A percentile compares a stretch with the other conserved stretches of the same genome.
phyloP scores from a whole-genome alignment of 35 echinoderm and acorn worm genomes.

The Lytechinus pictus region DNA sequence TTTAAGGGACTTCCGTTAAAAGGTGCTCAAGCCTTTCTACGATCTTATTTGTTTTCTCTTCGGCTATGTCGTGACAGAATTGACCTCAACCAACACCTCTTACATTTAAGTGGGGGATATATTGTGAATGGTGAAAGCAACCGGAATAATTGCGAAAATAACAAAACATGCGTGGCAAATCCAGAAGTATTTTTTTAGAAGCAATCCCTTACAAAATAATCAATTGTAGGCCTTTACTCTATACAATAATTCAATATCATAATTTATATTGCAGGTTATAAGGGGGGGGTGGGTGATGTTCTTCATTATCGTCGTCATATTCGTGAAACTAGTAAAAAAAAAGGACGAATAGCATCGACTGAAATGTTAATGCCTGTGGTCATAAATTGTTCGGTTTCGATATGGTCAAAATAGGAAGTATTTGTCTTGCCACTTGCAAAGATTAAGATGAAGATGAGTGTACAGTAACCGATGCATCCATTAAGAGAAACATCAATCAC shows the following conservation, averaged over 20 bases:
- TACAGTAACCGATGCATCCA: background rate
- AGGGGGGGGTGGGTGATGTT: no score
- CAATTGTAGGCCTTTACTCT: no score
- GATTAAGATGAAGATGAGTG: background rate
- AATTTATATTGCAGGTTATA: no score
- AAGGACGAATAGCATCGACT: background rate
- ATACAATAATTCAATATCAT: no score
- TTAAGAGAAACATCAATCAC: background rate
- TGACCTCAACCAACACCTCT: background rate
- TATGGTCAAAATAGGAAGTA: background rate
- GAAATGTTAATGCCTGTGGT: background rate
- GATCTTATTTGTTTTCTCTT: no score
- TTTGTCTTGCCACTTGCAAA: background rate
- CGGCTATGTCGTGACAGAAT: background rate
- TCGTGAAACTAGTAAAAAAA: background rate
- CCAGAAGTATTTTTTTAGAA: no score
- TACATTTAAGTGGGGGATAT: background rate
- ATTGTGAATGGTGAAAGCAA: background rate
- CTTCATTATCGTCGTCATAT: no score
- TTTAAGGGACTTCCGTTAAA: no score
- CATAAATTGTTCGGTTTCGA: background rate
- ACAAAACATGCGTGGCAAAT: no score
- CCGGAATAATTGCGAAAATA: no score
- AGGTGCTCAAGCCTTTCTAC: no score
- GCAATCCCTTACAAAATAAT: no score